Evolutionary conservation across 2,888 invertebrate species (phyloP), one percentile per base, ranked within the genome.

Genomic region (Brachyptera putata): DNA sequence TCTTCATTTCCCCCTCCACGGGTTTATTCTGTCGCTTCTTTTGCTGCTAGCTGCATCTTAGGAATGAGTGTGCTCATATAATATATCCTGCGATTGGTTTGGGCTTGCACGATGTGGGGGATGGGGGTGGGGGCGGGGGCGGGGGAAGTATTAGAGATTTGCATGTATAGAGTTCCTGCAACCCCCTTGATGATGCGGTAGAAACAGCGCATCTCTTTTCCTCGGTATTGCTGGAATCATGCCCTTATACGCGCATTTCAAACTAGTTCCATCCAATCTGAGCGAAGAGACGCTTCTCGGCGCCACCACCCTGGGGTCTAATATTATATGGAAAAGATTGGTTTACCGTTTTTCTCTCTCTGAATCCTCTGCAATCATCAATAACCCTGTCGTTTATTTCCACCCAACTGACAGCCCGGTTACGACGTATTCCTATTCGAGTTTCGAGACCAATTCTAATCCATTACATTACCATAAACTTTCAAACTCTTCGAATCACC

Each of bases 261-360:
- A 53, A 53, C 53, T 57, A 58, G 58, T 61, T 57, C 43, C 57
- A 57, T 60, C 62, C 62, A 62, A 62, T 62, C 62, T 62, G 43
- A 53, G 22, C 36, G 37, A 50, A 61, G 60, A 55, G 50, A 24
- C 50, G 22, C 24, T n/a, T 25, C 30, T 11, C n/a, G 18, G 34
- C 53, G 37, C 56, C 58, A 22, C 57, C 48, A 22, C 61, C 53
- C 48, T 22, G 3, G 61, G 37, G 50, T 39, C 58, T 61, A 56
- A 61, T 61, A 61, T 61, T 61, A 56, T 61, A 57, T 61, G 57
- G 60, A 57, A 56, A 50, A 56, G 49, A 61, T 56, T 56, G 60
- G 60, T 61, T 61, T 49, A 50, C 60, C 50, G 60, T 53, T 50
- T 48, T 57, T 26, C 48, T 57, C 48, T 57, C 57, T 16, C 48